Conservation (phyloP, 64 coral and sea anemone genomes). For the Montipora foliosa region DNA sequence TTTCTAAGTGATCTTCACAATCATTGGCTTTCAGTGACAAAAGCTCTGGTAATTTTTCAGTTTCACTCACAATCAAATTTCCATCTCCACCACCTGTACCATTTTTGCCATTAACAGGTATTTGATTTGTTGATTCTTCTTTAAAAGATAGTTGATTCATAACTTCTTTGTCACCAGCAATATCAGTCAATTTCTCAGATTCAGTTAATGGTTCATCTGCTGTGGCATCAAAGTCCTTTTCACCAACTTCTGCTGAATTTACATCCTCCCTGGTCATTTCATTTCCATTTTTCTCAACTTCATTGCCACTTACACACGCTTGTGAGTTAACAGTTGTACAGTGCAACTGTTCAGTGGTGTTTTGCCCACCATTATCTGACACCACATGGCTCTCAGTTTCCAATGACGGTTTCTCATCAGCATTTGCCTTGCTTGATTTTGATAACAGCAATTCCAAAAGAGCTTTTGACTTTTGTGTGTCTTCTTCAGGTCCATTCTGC, state of each 20-base stretch:
- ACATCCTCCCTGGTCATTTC: background rate
- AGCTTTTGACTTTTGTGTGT: background rate
- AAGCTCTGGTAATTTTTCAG: slow-evolving; percentile 23
- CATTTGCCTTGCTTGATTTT: background rate
- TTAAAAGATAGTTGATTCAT: background rate
- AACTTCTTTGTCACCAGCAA: background rate
- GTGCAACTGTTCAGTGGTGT: background rate
- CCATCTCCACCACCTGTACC: background rate
- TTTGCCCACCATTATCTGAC: background rate
- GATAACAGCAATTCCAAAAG: background rate
- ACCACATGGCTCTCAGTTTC: background rate
- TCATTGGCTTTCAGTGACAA: slow-evolving; percentile 28
- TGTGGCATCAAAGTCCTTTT: background rate
- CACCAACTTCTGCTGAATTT: background rate
- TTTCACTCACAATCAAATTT: background rate
- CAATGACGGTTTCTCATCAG: background rate
- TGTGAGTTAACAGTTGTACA: background rate
- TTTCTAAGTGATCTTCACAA: background rate
- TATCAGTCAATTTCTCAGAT: background rate
- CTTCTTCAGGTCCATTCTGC: slow-evolving; percentile 30
- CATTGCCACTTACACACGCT: background rate
- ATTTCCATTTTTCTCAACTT: background rate
- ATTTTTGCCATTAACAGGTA: background rate
- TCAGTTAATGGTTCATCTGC: background rate
- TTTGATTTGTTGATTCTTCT: background rate